Percentiles rank a stretch among this genome's conserved stretches.
These are phyloP conservation scores for Ormyrus nitidulus DNA, from an alignment of 2,888 invertebrate genomes.

Conservation along the genomic window DNA sequence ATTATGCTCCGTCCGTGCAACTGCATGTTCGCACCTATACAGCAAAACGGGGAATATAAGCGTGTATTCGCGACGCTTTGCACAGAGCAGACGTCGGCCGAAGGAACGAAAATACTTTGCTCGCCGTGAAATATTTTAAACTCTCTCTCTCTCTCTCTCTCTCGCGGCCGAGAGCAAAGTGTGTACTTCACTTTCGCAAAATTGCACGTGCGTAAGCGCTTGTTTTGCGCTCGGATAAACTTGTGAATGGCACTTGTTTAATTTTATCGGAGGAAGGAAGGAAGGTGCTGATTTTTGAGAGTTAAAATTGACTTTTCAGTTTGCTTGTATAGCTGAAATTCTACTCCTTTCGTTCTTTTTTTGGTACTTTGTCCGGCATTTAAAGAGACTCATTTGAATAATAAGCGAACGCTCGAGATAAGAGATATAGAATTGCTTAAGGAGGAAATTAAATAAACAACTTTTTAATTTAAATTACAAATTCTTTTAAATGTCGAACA, in stretches of 20 bases:
- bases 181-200: conserved; percentile 40
- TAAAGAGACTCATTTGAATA: conserved; percentile 43
- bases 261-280: conserved; percentile 25
- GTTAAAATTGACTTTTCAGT: conserved; percentile 17
- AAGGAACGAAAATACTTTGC: conserved; percentile 52
- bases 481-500: background rate
- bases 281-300: conserved; percentile 12
- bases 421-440: conserved; percentile 16
- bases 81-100: conserved; percentile 19
- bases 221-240: conserved; percentile 44
- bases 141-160: conserved; percentile 23
- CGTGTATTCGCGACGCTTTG: conserved; percentile 20
- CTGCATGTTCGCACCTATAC: conserved; percentile 45
- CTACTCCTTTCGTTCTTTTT: background rate
- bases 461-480: conserved; percentile 27
- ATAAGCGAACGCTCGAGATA: conserved; percentile 38
- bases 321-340: background rate
- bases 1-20: conserved; percentile 35
- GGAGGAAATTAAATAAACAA: conserved; percentile 37
- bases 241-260: conserved; percentile 41
- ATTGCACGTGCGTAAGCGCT: conserved; percentile 25
- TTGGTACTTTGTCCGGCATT: conserved; percentile 28
- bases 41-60: background rate
- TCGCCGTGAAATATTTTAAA: conserved; percentile 41
- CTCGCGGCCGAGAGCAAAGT: background rate